These are phyloP conservation scores for Micromussa lordhowensis DNA, from an alignment of 92 coral and sea anemone species.

Conservation along the genomic window DNA sequence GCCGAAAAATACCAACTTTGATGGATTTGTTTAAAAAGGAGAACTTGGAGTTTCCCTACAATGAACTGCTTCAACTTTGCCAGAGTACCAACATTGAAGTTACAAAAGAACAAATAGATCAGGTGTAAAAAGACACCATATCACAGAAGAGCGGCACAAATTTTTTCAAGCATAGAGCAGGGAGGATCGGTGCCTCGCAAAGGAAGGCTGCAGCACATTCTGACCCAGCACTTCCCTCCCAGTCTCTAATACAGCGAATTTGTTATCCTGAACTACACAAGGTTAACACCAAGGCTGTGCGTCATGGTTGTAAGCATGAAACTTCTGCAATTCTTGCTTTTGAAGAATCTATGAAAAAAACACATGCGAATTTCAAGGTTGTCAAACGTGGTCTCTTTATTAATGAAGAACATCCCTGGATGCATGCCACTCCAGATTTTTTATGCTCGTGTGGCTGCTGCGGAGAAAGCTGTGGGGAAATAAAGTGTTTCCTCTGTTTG, in stretches of 20 bases:
- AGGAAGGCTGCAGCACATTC: conserved; percentile 59
- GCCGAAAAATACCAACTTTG: conserved; percentile 44
- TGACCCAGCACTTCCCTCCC: conserved; percentile 60
- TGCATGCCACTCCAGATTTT: conserved; percentile 66
- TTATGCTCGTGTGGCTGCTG: conserved; percentile 61
- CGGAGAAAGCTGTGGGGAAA: conserved; percentile 68
- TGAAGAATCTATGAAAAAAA: conserved; percentile 54
- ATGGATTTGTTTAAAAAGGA: conserved; percentile 43
- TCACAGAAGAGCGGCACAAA: conserved; percentile 44
- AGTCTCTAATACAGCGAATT: conserved; percentile 51
- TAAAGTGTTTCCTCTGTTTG: conserved; percentile 50
- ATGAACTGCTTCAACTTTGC: conserved; percentile 46
- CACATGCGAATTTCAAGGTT: conserved; percentile 34
- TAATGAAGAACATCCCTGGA: conserved; percentile 43
- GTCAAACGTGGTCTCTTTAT: conserved; percentile 40
- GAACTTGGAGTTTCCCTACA: conserved; percentile 48
- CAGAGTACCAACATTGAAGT: conserved; percentile 45
- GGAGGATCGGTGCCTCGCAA: conserved; percentile 69
- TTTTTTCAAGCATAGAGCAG: conserved; percentile 70
- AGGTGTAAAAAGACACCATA: conserved; percentile 58
- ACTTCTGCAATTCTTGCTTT: conserved; percentile 35
- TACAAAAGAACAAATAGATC: conserved; percentile 46
- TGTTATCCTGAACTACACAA: conserved; percentile 67
- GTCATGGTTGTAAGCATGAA: conserved; percentile 59
- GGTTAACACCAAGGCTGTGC: conserved; percentile 49